These are phyloP conservation scores for Hemicentrotus pulcherrimus DNA, from an alignment of 35 echinoderm and acorn worm species.

Conservation along the genomic window DNA sequence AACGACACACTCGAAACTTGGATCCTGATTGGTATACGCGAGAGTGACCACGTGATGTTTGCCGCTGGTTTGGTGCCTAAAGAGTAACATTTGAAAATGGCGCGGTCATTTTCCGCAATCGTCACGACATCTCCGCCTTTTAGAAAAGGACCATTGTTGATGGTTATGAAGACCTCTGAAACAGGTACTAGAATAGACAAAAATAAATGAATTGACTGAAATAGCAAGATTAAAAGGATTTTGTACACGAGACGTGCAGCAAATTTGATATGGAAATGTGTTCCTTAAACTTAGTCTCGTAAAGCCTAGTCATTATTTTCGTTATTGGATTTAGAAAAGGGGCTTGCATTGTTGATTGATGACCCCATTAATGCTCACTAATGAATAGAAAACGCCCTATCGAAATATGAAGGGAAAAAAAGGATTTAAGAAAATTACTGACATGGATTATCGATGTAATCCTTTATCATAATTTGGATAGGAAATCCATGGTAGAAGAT, in stretches of 20 bases:
- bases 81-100: neutral
- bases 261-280: neutral
- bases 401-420: neutral
- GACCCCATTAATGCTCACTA: neutral
- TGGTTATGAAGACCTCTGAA: neutral
- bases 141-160: neutral
- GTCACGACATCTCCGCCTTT: neutral
- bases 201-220: neutral
- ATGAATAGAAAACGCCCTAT: neutral
- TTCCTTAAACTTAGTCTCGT: neutral
- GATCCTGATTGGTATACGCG: neutral
- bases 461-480: neutral
- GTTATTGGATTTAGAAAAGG: neutral
- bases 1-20: neutral
- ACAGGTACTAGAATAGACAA: neutral
- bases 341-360: neutral
- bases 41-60: neutral
- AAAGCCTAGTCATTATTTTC: neutral
- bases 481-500: neutral
- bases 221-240: neutral
- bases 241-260: too few species aligned
- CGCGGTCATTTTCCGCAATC: neutral
- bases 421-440: neutral
- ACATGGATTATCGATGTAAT: neutral
- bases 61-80: constrained; percentile 15